A percentile compares a stretch with the other conserved stretches of the same genome.
Evolutionary conservation across 2,797 vertebrate genomes (phyloP).

Genomic region (Lepilemur septentrionalis): DNA sequence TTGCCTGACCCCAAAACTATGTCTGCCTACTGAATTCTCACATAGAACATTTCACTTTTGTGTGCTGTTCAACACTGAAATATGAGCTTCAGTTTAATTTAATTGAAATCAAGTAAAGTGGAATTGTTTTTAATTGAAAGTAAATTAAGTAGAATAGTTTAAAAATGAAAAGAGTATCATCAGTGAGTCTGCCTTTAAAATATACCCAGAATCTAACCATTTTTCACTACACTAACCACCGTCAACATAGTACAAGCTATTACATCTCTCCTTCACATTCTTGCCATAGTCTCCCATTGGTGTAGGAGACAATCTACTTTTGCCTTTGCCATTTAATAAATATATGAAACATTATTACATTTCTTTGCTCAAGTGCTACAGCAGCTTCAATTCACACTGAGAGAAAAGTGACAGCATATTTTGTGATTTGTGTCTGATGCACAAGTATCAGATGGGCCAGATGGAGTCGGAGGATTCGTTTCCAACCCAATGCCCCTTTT

Average conservation of each 20-base stretch:
- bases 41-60: not conserved
- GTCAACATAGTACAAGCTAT: not conserved
- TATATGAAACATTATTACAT: not conserved
- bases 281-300: not conserved
- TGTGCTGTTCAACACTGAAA: not conserved
- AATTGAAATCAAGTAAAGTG: not conserved
- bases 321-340: not conserved
- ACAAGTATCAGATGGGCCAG: not conserved
- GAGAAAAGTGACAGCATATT: not conserved
- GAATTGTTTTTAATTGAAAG: not conserved
- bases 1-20: not conserved
- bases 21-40: not conserved
- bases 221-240: not conserved
- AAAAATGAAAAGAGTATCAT: not conserved
- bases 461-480: not conserved
- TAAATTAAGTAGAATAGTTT: not conserved
- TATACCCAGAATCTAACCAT: not conserved
- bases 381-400: not conserved
- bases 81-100: not conserved
- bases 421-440: not conserved
- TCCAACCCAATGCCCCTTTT: not conserved
- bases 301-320: not conserved
- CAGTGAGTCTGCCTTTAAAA: not conserved
- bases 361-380: not conserved
- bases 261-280: not conserved